phyloP scores from a whole-genome alignment of 92 coral and sea anemone species.

The Epizoanthus ramosus region DNA sequence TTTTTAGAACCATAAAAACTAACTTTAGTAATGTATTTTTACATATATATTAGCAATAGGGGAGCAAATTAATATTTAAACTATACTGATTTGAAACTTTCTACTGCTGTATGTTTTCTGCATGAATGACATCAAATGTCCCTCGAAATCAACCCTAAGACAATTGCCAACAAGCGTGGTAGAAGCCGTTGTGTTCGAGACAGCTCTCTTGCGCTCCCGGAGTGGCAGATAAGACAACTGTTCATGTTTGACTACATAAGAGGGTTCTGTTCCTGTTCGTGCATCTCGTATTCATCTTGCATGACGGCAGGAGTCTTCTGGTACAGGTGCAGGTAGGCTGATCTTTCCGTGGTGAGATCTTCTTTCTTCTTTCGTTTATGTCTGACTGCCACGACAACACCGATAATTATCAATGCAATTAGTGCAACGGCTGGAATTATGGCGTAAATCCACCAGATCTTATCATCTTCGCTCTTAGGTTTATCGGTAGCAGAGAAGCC shows the following conservation, averaged over 20 bases:
- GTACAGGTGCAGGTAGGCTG: conserved; percentile 73
- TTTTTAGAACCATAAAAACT: no score
- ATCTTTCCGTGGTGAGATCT: conserved; percentile 71
- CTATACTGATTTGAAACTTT: no score
- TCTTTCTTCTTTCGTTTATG: conserved; percentile 73
- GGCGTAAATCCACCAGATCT: conserved; percentile 92
- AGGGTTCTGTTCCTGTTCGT: conserved; percentile 71
- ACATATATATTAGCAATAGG: no score
- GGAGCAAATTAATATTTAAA: no score
- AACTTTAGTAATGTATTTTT: no score
- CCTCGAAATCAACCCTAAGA: no score
- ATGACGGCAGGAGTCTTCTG: conserved; percentile 93
- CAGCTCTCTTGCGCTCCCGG: no score
- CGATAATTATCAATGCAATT: conserved; percentile 78
- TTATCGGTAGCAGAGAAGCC: conserved; percentile 38
- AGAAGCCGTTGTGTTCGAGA: no score
- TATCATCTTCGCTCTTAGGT: conserved; percentile 17
- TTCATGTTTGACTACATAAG: not conserved
- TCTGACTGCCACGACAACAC: conserved; percentile 73
- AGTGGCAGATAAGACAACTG: no score
- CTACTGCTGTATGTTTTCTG: no score
- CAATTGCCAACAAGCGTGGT: no score
- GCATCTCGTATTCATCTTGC: conserved; percentile 90
- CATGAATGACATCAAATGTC: no score
- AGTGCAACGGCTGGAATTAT: conserved; percentile 95